Conservation (phyloP, 2,113 vertebrate species). For the Columba janthina region DNA sequence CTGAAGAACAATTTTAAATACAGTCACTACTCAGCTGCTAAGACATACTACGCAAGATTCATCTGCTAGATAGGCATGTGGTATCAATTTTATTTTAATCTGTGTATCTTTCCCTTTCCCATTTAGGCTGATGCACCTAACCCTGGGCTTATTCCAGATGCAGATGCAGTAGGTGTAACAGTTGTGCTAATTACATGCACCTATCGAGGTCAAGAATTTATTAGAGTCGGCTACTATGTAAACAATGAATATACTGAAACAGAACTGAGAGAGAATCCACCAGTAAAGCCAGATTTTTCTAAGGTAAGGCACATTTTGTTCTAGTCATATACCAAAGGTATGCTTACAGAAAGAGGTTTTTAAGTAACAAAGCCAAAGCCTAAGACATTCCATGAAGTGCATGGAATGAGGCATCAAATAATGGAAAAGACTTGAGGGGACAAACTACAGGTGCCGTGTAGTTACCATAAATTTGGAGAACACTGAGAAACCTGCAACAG, state of each 20-base stretch:
- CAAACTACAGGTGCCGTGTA: background rate
- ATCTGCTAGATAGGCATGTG: background rate
- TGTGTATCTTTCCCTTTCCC: background rate
- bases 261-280: conserved; percentile 84
- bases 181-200: conserved; percentile 86
- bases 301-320: conserved; percentile 73
- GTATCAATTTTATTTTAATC: background rate
- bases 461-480: background rate
- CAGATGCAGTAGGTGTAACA: conserved; percentile 84
- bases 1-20: background rate
- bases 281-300: conserved; percentile 85
- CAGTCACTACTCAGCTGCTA: background rate
- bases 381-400: background rate
- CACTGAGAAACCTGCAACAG: background rate
- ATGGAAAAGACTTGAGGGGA: background rate
- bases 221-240: conserved; percentile 85
- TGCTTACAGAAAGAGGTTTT: background rate
- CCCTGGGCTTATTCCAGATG: conserved; percentile 84
- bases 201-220: conserved; percentile 85
- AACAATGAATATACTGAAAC: conserved; percentile 87
- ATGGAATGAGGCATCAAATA: background rate
- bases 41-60: background rate
- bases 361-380: background rate
- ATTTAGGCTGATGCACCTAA: conserved; percentile 83
- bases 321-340: background rate